Base-by-base conservation (phyloP, 2,888 invertebrate species). In the Drosophila greeni region DNA sequence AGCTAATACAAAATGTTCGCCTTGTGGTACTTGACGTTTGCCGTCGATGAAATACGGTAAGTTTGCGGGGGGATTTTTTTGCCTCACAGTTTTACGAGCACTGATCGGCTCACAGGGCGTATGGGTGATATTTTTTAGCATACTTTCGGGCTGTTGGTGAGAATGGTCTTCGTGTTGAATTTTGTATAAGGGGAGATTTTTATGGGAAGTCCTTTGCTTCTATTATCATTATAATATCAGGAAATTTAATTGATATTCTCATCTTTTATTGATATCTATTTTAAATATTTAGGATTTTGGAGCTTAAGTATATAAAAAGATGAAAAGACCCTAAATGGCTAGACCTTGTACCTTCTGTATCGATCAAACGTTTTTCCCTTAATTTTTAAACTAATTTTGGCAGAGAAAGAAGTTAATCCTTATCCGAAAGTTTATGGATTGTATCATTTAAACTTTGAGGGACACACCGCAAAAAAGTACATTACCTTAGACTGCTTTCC, bases 31-130 rank as follows among this genome's bases (percentile, higher is more conserved):
- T 73, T 88, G 62, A 86, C 88, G 43, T 80, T 88, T 67, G 88
- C 88, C 52, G 79, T 88, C 66, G 87, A 87, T 39, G 88, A 88
- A 74, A 75, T 88, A 67, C 86, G 88, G 88, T 88, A 73, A 88
- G 88, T 87, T 47, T 11, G 12, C 31, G 11, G 16, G 24, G 45
- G 26, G 4, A 11, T 36, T 33, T 26, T 14, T 31, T 18, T 47
- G 45, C 29, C 18, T 9, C 45, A 64, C 45, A 60, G 66, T 69
- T 68, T 70, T 1, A 20, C 3, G 9, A 14, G 33, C 26, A 69
- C 29, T 64, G 56, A 34, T 36, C 23, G 14, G 33, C 12, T 33
- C 47, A 36, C 37, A 24, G 16, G 31, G 36, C 16, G 57, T 12
- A 16, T 29, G 37, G 5, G 36, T 16, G 11, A 2, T 16, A 5